Evolutionary conservation across 2,797 vertebrate genomes (phyloP).

Genomic region (Macropodus opercularis): DNA sequence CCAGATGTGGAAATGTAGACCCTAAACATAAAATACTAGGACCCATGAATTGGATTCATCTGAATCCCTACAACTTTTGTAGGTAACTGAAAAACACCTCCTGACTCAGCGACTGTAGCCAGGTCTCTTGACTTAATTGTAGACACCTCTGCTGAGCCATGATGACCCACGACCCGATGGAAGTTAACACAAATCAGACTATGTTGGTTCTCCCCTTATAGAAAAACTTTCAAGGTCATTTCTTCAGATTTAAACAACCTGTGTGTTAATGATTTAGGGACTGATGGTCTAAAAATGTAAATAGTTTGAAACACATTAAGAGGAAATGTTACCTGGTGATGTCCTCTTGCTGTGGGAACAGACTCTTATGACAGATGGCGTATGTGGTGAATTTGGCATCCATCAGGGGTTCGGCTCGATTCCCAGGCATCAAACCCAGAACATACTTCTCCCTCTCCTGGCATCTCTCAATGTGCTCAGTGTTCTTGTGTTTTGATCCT

Average conservation of each 20-base stretch:
- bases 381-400: conserved; percentile 44
- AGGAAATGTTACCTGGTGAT: conserved; percentile 1
- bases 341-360: conserved; percentile 18
- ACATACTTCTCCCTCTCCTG: conserved; percentile 26
- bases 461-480: conserved; percentile 10
- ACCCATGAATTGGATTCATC: too few species aligned
- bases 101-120: too few species aligned
- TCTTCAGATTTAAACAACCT: neutral
- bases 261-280: neutral
- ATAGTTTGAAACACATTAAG: neutral
- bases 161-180: too few species aligned
- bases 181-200: neutral
- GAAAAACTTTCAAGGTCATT: neutral
- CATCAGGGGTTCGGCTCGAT: conserved; percentile 37
- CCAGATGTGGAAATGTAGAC: too few species aligned
- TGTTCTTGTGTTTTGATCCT: conserved; percentile 14
- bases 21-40: too few species aligned
- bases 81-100: too few species aligned
- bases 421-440: conserved; percentile 39
- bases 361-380: conserved; percentile 49
- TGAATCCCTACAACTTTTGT: too few species aligned
- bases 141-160: too few species aligned
- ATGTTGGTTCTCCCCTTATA: neutral
- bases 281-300: neutral
- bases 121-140: too few species aligned